phyloP scores from a whole-genome alignment of 2,113 vertebrate genomes.

The Seriola quinqueradiata region DNA sequence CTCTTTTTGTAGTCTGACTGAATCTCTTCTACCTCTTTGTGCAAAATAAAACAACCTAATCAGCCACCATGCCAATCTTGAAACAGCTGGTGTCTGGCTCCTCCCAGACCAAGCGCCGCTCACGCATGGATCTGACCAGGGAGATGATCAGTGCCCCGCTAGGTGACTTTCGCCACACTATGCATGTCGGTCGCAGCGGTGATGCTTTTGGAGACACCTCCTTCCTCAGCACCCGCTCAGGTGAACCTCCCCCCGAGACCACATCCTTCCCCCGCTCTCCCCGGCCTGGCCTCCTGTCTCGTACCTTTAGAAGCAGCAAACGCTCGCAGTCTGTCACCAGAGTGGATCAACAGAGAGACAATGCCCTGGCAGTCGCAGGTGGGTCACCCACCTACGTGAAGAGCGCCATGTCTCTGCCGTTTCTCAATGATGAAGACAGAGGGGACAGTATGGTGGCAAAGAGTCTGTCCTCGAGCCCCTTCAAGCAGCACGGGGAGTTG shows the following conservation, averaged over 20 bases:
- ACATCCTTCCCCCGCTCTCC: constrained; percentile 80
- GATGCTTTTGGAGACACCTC: constrained; percentile 98
- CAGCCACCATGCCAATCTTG: constrained; percentile 91
- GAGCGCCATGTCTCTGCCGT: constrained; percentile 95
- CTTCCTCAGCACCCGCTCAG: constrained; percentile 92
- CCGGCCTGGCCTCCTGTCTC: constrained; percentile 91
- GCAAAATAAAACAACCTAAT: not conserved
- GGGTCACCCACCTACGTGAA: constrained; percentile 94
- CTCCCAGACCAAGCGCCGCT: constrained; percentile 93
- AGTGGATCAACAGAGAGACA: constrained; percentile 88
- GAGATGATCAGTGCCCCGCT: constrained; percentile 99
- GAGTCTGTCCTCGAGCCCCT: constrained; percentile 92
- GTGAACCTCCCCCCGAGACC: constrained; percentile 84
- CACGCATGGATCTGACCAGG: constrained; percentile 92
- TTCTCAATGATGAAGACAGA: constrained; percentile 90
- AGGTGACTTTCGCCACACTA: constrained; percentile 98
- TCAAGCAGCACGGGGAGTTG: constrained; percentile 80
- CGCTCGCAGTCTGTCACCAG: constrained; percentile 95
- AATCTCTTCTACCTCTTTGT: not conserved
- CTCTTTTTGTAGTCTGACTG: not conserved
- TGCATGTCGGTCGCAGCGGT: constrained; percentile 96
- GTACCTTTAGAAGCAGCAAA: constrained; percentile 96
- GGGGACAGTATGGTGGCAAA: constrained; percentile 82
- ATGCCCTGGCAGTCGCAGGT: constrained; percentile 81
- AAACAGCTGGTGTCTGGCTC: constrained; percentile 95